A percentile compares a stretch with the other conserved stretches of the same genome.
phyloP scores from a whole-genome alignment of 2,888 invertebrate genomes.

The Onchidella celtica region DNA sequence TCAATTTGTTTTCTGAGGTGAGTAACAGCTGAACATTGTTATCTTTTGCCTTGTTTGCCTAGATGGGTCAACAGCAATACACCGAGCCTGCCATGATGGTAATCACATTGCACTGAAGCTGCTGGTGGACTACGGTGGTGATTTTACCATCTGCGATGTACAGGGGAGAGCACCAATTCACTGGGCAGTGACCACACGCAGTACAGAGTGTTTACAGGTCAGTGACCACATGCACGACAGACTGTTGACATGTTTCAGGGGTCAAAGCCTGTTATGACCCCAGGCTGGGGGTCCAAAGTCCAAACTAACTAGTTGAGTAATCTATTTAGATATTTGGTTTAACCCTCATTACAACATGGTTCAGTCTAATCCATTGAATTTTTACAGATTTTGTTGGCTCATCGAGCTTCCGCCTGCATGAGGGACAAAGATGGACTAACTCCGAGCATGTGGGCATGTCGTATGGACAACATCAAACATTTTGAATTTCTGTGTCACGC shows the following conservation, averaged over 20 bases:
- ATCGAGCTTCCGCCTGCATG: slow-evolving; percentile 69
- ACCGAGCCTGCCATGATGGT: slow-evolving; percentile 78
- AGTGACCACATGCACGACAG: no score
- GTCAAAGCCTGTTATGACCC: no score
- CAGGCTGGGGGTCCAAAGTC: no score
- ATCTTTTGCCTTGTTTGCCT: no score
- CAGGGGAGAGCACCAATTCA: slow-evolving; percentile 78
- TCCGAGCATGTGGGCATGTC: slow-evolving; percentile 80
- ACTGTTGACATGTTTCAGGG: no score
- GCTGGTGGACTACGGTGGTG: slow-evolving; percentile 74
- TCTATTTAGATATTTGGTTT: no score
- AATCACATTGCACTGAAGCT: slow-evolving; percentile 72
- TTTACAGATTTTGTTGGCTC: slow-evolving; percentile 72
- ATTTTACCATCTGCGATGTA: slow-evolving; percentile 72
- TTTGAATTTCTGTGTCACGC: slow-evolving; percentile 73
- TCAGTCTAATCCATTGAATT: not conserved
- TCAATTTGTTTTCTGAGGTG: no score
- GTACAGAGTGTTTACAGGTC: slow-evolving; percentile 74
- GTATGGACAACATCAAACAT: slow-evolving; percentile 79
- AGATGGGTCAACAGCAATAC: slow-evolving; percentile 79
- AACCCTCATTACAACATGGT: no score
- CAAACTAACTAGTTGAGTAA: no score
- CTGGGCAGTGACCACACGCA: slow-evolving; percentile 77
- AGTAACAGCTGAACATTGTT: no score
- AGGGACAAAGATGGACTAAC: slow-evolving; percentile 79